phyloP scores from a whole-genome alignment of 2,888 invertebrate species.

The Xestia c-nigrum region DNA sequence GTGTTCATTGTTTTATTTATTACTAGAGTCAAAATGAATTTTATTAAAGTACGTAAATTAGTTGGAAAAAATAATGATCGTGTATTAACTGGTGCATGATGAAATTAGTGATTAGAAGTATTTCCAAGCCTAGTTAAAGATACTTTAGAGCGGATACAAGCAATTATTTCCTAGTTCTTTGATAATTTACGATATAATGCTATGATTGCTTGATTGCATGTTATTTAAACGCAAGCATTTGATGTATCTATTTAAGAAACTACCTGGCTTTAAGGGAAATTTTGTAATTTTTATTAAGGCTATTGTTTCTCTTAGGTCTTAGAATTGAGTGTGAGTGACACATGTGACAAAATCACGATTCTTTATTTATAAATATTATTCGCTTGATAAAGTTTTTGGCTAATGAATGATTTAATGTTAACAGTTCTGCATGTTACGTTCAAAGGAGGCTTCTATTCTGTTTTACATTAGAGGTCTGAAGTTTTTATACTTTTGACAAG shows the following conservation, averaged over 20 bases:
- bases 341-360: too few relatives aligned
- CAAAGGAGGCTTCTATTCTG: background rate
- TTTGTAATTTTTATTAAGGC: background rate
- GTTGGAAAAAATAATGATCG: background rate
- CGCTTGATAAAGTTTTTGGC: background rate
- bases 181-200: background rate
- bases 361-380: background rate
- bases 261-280: background rate
- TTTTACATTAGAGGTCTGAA: too few relatives aligned
- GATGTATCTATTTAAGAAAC: background rate
- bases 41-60: background rate
- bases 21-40: background rate
- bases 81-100: background rate
- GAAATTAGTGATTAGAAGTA: background rate
- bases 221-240: background rate
- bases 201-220: background rate
- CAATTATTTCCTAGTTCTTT: constrained; percentile 8
- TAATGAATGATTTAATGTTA: background rate
- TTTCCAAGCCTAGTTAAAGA: background rate
- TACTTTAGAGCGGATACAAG: constrained; percentile 7
- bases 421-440: background rate
- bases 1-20: background rate
- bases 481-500: too few relatives aligned
- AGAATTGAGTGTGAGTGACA: background rate
- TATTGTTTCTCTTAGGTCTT: background rate